phyloP scores from a whole-genome alignment of 2,113 vertebrate species.

The Ammospiza nelsoni region DNA sequence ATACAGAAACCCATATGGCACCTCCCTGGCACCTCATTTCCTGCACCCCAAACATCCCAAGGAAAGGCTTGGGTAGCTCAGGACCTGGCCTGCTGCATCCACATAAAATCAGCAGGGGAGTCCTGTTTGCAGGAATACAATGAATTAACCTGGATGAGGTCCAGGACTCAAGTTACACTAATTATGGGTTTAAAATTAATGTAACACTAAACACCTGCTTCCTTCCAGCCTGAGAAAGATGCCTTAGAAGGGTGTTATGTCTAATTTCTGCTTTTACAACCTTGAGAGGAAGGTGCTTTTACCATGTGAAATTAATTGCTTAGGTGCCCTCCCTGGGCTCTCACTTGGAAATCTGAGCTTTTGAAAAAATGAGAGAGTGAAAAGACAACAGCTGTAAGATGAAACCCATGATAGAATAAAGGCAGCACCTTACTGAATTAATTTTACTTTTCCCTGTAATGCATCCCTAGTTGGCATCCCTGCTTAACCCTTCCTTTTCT shows the following conservation, averaged over 20 bases:
- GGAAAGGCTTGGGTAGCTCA: background rate
- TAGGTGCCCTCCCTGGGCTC: background rate
- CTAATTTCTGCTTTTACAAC: constrained; percentile 31
- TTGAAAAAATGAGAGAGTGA: constrained; percentile 2
- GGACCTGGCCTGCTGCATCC: background rate
- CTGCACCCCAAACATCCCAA: background rate
- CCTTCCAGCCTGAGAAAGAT: background rate
- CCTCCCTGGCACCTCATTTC: background rate
- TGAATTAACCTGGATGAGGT: constrained; percentile 22
- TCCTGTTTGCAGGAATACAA: background rate
- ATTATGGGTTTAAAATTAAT: constrained; percentile 50
- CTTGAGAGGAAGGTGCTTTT: constrained; percentile 20
- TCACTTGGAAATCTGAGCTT: background rate
- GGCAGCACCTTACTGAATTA: background rate
- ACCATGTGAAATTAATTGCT: constrained; percentile 21
- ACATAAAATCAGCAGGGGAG: background rate
- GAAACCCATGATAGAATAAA: background rate
- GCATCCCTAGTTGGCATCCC: background rate
- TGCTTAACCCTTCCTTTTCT: constrained; percentile 8
- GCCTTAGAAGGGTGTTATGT: constrained; percentile 5
- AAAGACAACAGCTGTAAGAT: constrained; percentile 27
- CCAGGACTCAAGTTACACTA: constrained; percentile 25
- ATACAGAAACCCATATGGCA: background rate
- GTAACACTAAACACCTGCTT: constrained; percentile 47
- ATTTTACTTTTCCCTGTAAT: background rate